Evolutionary conservation across 2,797 vertebrate genomes (phyloP).

Genomic region (Todus mexicanus): DNA sequence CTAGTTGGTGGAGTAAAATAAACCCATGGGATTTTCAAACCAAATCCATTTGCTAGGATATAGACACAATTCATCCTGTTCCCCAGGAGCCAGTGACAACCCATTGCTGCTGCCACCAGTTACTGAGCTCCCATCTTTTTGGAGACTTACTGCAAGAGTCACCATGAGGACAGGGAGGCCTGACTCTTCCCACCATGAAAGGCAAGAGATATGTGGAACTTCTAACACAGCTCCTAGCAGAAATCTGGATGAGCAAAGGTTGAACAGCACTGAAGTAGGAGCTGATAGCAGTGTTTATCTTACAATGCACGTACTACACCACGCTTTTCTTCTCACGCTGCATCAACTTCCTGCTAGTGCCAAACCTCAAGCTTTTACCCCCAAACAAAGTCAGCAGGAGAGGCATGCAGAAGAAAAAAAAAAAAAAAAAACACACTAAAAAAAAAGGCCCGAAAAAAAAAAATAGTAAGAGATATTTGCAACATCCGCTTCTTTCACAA

Average conservation of each 20-base stretch:
- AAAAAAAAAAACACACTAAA: not conserved
- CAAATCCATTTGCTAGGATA: not conserved
- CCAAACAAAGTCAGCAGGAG: not conserved
- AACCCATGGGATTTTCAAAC: not conserved
- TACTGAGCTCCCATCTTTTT: not conserved
- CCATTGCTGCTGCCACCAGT: rapidly evolving
- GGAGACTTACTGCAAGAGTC: not conserved
- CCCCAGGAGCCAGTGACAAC: not conserved
- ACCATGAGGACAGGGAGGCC: not conserved
- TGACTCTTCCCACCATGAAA: not conserved
- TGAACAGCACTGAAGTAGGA: not conserved
- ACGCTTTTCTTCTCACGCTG: not conserved
- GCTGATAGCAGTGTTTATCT: not conserved
- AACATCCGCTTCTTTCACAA: not conserved
- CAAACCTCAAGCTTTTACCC: not conserved
- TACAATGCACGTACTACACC: not conserved
- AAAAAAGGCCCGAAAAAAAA: not conserved
- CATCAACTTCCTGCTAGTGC: not conserved
- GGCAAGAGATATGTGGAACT: not conserved
- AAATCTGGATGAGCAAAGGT: not conserved
- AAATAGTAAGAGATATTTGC: not conserved
- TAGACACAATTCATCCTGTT: not conserved
- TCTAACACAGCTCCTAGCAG: not conserved
- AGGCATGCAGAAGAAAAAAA: not conserved
- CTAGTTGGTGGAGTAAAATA: not conserved